Percentiles rank a stretch among this genome's conserved stretches.
Evolutionary conservation across 2,797 vertebrate species (phyloP).

Genomic region (Sebastes cheni): DNA sequence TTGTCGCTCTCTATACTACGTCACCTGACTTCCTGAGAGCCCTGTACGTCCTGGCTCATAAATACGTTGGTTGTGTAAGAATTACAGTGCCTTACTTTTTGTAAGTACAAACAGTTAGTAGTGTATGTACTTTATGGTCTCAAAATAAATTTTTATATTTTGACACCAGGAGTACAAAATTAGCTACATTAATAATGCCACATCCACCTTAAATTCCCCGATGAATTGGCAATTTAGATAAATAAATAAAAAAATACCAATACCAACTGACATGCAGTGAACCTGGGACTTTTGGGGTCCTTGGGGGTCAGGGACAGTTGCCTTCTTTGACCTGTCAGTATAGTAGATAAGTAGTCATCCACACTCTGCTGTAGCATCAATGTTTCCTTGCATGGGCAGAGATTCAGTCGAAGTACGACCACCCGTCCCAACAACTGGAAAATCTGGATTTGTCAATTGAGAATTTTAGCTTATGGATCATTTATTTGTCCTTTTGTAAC

Average conservation of each 20-base stretch:
- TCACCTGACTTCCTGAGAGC: too few relatives aligned
- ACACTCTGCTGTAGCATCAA: not conserved
- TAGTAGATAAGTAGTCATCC: not conserved
- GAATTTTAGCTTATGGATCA: not conserved
- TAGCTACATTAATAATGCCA: not conserved
- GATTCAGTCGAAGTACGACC: not conserved
- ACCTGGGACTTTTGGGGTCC: not conserved
- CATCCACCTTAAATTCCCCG: not conserved
- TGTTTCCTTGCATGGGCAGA: not conserved
- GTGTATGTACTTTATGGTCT: not conserved
- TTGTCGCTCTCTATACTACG: too few relatives aligned
- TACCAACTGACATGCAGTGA: not conserved
- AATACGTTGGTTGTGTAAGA: not conserved
- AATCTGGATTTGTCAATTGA: not conserved
- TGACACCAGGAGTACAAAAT: not conserved
- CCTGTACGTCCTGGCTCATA: not conserved
- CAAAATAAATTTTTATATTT: not conserved
- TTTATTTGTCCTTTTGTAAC: not conserved
- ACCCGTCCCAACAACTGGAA: not conserved
- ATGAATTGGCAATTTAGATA: not conserved
- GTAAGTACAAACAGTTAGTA: not conserved
- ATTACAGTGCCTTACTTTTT: not conserved
- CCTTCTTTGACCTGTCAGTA: not conserved
- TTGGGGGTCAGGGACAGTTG: not conserved
- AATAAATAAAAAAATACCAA: not conserved